Evolutionary conservation across 1,140 invertebrate genomes (phyloP).

Genomic region (Brachystomella parvula): DNA sequence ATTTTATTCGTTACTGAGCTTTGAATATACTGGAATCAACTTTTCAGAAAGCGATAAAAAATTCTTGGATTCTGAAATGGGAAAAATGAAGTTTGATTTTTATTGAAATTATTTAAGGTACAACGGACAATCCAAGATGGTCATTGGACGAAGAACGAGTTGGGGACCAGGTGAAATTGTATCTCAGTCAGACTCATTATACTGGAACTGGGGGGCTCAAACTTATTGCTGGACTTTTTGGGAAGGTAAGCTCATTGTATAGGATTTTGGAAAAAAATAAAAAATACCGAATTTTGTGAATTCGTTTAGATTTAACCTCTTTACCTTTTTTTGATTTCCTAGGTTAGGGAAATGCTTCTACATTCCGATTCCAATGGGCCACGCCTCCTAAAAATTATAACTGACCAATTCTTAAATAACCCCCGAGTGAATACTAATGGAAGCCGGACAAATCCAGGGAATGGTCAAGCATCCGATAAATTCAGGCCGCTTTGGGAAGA

Average conservation of each 20-base stretch:
- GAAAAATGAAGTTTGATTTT: too few relatives aligned
- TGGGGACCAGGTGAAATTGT: conserved; percentile 71
- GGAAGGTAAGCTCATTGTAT: conserved; percentile 54
- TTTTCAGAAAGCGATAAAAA: too few relatives aligned
- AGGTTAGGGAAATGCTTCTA: conserved; percentile 76
- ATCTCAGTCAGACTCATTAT: conserved; percentile 69
- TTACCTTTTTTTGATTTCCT: conserved; percentile 20
- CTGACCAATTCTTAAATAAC: conserved; percentile 80
- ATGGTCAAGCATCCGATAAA: conserved; percentile 65
- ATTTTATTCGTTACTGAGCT: too few relatives aligned
- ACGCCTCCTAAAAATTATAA: conserved; percentile 73
- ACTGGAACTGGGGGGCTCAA: conserved; percentile 43
- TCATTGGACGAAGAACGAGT: conserved; percentile 80
- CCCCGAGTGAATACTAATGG: conserved; percentile 73
- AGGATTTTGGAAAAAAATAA: neutral
- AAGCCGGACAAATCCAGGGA: conserved; percentile 43
- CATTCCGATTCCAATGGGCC: conserved; percentile 76
- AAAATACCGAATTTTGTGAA: conserved; percentile 1
- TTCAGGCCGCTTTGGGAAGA: conserved; percentile 78
- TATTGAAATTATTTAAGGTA: too few relatives aligned
- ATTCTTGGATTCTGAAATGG: too few relatives aligned
- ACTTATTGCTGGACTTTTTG: conserved; percentile 71
- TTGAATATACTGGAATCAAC: too few relatives aligned
- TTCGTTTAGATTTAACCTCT: too few relatives aligned
- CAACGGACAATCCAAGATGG: conserved; percentile 76